Evolutionary conservation across 2,113 vertebrate genomes (phyloP).

Genomic region (Microcebus griseorufus): DNA sequence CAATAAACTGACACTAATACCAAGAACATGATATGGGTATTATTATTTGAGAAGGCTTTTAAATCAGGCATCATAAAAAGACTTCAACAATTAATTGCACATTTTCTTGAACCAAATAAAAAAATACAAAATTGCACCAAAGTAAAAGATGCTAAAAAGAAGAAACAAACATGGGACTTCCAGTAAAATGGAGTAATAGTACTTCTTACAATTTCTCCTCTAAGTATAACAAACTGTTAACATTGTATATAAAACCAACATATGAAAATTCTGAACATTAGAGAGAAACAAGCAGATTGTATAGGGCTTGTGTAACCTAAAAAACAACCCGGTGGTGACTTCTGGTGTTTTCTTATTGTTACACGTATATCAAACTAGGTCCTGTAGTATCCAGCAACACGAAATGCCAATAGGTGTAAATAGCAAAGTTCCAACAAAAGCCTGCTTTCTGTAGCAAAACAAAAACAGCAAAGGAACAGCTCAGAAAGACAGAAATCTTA

Average conservation of each 20-base stretch:
- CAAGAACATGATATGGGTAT: neutral
- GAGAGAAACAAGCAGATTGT: neutral
- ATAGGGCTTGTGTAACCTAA: neutral
- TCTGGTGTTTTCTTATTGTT: neutral
- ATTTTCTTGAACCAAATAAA: neutral
- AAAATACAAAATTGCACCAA: neutral
- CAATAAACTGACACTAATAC: neutral
- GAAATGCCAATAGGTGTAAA: neutral
- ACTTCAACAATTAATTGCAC: neutral
- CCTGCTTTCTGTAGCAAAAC: rapidly evolving
- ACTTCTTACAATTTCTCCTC: neutral
- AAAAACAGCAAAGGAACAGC: neutral
- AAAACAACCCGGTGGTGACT: neutral
- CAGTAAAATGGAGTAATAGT: neutral
- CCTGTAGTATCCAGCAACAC: neutral
- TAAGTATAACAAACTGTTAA: neutral
- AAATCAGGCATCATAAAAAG: neutral
- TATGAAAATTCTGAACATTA: neutral
- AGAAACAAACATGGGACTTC: neutral
- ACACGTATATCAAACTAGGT: neutral
- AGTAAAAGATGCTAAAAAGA: neutral
- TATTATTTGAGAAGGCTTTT: neutral
- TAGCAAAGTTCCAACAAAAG: neutral
- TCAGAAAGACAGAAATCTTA: neutral
- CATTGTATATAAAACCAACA: neutral